These are phyloP conservation scores for Sebastiscus albofasciatus DNA, from an alignment of 2,797 vertebrate genomes.

Conservation along the genomic window DNA sequence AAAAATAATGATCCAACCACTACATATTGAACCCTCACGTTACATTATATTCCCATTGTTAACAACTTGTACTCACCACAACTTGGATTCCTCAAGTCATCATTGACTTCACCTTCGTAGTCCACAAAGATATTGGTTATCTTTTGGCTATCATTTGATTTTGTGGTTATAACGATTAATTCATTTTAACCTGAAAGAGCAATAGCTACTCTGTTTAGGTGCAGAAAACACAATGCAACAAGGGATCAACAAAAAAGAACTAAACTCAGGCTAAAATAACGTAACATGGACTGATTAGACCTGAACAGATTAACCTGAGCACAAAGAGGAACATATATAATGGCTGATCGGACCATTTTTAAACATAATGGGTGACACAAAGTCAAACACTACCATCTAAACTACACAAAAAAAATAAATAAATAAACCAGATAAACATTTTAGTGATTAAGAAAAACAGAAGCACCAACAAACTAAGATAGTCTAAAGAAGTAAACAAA, in stretches of 20 bases:
- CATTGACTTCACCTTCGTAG: background rate
- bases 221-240: background rate
- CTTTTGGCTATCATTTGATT: background rate
- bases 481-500: background rate
- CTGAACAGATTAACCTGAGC: too few relatives aligned
- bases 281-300: background rate
- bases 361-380: background rate
- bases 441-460: background rate
- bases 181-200: background rate
- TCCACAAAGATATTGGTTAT: background rate
- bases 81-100: background rate
- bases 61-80: background rate
- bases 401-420: background rate
- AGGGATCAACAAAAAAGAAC: background rate
- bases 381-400: background rate
- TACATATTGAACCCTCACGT: too few relatives aligned
- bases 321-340: background rate
- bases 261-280: background rate
- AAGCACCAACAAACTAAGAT: background rate
- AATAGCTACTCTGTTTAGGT: background rate
- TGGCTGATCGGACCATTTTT: background rate
- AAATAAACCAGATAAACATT: background rate
- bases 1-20: too few relatives aligned
- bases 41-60: background rate
- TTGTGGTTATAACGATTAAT: background rate